phyloP scores from a whole-genome alignment of 2,888 invertebrate species.

The Onthophagus sagittarius region DNA sequence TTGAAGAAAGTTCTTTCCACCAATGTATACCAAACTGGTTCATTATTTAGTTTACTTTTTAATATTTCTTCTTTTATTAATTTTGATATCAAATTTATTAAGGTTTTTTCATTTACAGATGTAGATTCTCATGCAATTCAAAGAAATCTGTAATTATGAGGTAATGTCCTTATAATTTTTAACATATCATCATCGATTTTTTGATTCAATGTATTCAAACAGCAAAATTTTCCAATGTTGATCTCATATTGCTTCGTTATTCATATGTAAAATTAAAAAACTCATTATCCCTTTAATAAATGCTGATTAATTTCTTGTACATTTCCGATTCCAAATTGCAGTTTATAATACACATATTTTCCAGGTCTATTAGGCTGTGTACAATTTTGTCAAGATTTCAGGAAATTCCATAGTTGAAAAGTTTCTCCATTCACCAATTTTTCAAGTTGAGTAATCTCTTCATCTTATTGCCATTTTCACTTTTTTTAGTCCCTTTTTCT shows the following conservation, averaged over 20 bases:
- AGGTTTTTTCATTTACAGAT: background rate
- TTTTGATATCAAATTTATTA: conserved; percentile 1
- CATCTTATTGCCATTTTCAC: background rate
- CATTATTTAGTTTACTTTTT: background rate
- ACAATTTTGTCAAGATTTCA: background rate
- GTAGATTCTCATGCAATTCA: background rate
- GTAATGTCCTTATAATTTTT: background rate
- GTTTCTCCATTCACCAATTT: background rate
- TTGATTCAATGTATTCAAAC: conserved; percentile 17
- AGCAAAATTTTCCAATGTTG: conserved; percentile 23
- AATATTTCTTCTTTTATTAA: background rate
- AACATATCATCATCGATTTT: background rate
- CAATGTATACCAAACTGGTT: background rate
- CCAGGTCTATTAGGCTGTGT: background rate
- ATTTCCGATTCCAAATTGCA: conserved; percentile 21
- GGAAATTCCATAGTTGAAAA: background rate
- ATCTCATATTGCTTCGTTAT: conserved; percentile 18
- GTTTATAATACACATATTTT: conserved; percentile 15
- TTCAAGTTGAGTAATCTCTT: background rate
- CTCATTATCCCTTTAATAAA: conserved; percentile 24
- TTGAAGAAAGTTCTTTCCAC: background rate
- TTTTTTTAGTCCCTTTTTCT: background rate
- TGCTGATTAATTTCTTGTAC: conserved; percentile 16
- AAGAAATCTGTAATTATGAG: background rate
- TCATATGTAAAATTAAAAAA: conserved; percentile 22